A percentile compares a stretch with the other conserved stretches of the same genome.
Conservation (phyloP, 1,140 invertebrate species). For the Anastatus disparis region DNA sequence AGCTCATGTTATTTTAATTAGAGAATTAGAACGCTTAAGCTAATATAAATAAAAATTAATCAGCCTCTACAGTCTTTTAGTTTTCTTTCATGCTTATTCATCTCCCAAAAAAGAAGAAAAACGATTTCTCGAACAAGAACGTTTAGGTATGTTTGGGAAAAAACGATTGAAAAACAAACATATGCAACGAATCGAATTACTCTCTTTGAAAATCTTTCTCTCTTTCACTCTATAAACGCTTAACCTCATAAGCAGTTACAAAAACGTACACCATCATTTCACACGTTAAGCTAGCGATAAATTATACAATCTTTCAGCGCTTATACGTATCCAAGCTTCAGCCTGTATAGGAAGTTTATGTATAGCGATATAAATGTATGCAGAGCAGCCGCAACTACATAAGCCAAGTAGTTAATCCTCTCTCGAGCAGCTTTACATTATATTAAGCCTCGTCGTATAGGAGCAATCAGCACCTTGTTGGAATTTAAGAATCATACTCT, state of each 20-base stretch:
- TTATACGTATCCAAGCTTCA: neutral
- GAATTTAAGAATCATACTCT: too few species aligned
- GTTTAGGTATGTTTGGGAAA: neutral
- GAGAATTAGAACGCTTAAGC: too few species aligned
- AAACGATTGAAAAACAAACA: constrained; percentile 19
- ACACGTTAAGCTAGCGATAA: neutral
- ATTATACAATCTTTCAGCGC: constrained; percentile 19
- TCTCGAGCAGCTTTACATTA: constrained; percentile 9
- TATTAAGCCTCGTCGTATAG: neutral
- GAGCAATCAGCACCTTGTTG: too few species aligned
- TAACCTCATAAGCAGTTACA: neutral
- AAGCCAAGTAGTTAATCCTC: too few species aligned
- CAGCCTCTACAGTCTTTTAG: too few species aligned
- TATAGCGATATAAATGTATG: neutral
- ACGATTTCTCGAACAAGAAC: too few species aligned
- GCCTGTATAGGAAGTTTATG: neutral
- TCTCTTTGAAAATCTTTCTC: constrained; percentile 3
- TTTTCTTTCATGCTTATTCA: too few species aligned
- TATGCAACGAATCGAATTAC: constrained; percentile 19
- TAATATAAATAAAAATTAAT: too few species aligned
- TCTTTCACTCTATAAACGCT: neutral
- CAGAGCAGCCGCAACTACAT: neutral
- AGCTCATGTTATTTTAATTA: too few species aligned
- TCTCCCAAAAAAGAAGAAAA: too few species aligned
- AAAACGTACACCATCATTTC: neutral